Conservation (phyloP, 2,113 vertebrate species). For the Forbesichthys papilliferus region DNA sequence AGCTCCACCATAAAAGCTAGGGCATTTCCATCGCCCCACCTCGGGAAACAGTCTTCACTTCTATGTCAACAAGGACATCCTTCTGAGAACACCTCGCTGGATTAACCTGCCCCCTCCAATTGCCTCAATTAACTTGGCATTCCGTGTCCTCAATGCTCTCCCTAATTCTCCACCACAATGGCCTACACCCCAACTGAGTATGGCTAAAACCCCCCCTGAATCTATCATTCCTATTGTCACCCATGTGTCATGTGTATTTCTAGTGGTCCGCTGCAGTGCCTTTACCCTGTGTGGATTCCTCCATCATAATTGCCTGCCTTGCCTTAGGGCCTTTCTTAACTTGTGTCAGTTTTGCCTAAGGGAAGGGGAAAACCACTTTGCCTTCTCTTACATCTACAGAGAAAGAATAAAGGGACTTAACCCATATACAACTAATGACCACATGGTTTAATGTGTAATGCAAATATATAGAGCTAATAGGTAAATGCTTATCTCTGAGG, state of each 20-base stretch:
- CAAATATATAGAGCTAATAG: too few relatives aligned
- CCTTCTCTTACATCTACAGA: not conserved
- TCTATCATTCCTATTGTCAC: constrained; percentile 55
- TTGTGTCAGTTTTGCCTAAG: constrained; percentile 12
- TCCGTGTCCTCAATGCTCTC: constrained; percentile 36
- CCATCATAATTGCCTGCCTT: constrained; percentile 13
- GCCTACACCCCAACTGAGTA: constrained; percentile 27
- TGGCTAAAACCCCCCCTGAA: constrained; percentile 13
- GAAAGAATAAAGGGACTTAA: not conserved
- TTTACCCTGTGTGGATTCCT: constrained; percentile 27
- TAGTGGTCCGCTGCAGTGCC: constrained; percentile 18
- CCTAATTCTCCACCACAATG: constrained; percentile 42
- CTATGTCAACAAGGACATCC: constrained; percentile 69
- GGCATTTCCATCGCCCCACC: constrained; percentile 13
- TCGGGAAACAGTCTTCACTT: constrained; percentile 57
- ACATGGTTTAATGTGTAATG: too few relatives aligned
- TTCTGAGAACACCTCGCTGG: constrained; percentile 32
- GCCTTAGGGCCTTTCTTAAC: constrained; percentile 44
- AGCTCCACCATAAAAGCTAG: constrained; percentile 25
- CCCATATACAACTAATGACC: not conserved
- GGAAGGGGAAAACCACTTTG: constrained; percentile 8
- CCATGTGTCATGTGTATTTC: constrained; percentile 47
- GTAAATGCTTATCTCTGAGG: too few relatives aligned
- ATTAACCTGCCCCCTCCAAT: constrained; percentile 31
- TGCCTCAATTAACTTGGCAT: constrained; percentile 51